Conservation (phyloP, 2,888 invertebrate genomes). For the Rhagonycha fulva region DNA sequence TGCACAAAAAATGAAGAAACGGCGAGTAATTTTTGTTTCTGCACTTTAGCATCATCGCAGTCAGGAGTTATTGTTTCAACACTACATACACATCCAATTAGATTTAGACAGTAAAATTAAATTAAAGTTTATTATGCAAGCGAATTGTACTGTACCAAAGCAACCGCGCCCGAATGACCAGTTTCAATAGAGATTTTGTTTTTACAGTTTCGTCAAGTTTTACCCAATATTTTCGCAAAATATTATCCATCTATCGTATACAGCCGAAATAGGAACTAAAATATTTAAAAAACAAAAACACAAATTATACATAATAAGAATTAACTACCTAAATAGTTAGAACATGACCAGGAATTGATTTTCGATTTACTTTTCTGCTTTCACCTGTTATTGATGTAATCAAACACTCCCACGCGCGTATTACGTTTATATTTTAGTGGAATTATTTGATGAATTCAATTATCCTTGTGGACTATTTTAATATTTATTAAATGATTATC, state of each 20-base stretch:
- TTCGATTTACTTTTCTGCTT: slow-evolving; percentile 32
- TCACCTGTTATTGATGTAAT: slow-evolving; percentile 25
- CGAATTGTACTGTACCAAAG: no score
- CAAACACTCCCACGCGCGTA: slow-evolving; percentile 16
- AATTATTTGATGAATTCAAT: background rate
- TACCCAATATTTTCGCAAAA: no score
- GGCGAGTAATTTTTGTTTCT: no score
- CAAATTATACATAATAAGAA: background rate
- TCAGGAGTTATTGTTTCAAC: no score
- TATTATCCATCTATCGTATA: background rate
- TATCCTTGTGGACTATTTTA: background rate
- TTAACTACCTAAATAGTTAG: slow-evolving; percentile 13
- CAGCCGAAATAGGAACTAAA: background rate
- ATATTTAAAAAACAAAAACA: background rate
- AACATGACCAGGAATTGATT: slow-evolving; percentile 35
- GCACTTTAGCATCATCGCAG: no score
- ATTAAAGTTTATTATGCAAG: no score
- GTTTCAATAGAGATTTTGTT: no score
- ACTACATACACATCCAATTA: no score
- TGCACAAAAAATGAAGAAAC: no score
- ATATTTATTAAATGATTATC: background rate
- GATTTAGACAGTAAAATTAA: no score
- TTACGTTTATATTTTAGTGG: slow-evolving; percentile 3
- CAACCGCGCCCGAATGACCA: no score
- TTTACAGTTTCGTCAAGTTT: no score